phyloP scores from a whole-genome alignment of 2,888 invertebrate species.

The Pteria penguin region DNA sequence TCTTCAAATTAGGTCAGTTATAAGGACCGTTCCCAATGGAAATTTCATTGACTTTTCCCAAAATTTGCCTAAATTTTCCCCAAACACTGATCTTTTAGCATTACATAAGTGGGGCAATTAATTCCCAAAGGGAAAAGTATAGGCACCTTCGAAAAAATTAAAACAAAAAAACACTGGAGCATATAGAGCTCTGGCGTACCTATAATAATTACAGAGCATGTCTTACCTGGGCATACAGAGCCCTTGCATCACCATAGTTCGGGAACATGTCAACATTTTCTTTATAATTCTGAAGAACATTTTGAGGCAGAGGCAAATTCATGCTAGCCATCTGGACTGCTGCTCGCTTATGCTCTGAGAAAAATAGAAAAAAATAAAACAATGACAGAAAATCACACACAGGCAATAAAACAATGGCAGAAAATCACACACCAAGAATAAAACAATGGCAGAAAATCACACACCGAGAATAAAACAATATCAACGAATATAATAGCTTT shows the following conservation, averaged over 20 bases:
- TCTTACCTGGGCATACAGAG: conserved; percentile 90
- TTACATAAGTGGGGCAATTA: too few species aligned
- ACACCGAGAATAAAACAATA: neutral
- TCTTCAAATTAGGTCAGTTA: too few species aligned
- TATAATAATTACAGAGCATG: too few species aligned
- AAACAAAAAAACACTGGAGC: neutral
- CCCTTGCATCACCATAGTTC: conserved; percentile 91
- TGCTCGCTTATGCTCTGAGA: conserved; percentile 87
- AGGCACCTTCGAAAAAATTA: too few species aligned
- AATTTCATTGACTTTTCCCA: too few species aligned
- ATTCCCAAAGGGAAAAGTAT: too few species aligned
- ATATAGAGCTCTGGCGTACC: neutral
- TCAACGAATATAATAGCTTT: too few species aligned
- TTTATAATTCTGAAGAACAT: conserved; percentile 85
- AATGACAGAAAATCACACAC: neutral
- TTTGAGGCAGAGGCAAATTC: conserved; percentile 78
- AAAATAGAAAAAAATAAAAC: neutral
- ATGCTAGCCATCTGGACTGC: conserved; percentile 76
- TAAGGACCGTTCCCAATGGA: too few species aligned
- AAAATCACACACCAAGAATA: neutral
- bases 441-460: neutral
- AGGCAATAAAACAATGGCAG: neutral
- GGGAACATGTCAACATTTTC: conserved; percentile 89
- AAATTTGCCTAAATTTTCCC: too few species aligned
- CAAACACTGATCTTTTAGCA: too few species aligned